Conservation (phyloP, 2,113 vertebrate species). For the Syrrhaptes paradoxus region DNA sequence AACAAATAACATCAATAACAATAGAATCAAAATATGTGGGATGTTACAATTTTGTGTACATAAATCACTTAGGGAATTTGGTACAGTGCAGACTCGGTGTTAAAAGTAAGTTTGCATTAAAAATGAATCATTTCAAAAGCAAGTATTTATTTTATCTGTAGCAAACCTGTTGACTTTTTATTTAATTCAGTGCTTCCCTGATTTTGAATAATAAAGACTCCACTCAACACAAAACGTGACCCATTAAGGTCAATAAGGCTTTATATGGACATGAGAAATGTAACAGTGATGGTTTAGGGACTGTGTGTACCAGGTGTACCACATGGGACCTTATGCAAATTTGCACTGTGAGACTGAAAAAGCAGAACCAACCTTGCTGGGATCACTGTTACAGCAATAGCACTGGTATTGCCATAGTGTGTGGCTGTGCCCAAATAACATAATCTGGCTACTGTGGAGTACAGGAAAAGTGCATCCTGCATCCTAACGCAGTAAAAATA, state of each 20-base stretch:
- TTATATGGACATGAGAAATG: background rate
- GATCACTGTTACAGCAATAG: background rate
- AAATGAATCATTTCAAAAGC: background rate
- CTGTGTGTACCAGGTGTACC: background rate
- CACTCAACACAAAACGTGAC: background rate
- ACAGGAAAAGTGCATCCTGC: background rate
- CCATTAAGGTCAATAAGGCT: background rate
- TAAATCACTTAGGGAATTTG: background rate
- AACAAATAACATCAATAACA: background rate
- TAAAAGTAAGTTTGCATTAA: background rate
- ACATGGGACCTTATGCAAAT: background rate
- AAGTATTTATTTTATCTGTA: background rate
- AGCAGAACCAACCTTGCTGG: background rate
- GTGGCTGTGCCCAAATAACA: background rate
- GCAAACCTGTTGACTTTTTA: background rate
- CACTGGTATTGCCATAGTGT: background rate
- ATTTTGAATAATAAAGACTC: background rate
- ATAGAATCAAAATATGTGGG: background rate
- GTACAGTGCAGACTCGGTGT: background rate
- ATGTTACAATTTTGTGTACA: background rate
- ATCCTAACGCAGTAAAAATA: background rate
- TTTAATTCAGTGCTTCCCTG: background rate
- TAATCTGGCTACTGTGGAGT: background rate
- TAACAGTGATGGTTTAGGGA: background rate
- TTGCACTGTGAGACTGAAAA: background rate